These are phyloP conservation scores for Chirona hameri DNA, from an alignment of 2,888 invertebrate species.

Conservation along the genomic window DNA sequence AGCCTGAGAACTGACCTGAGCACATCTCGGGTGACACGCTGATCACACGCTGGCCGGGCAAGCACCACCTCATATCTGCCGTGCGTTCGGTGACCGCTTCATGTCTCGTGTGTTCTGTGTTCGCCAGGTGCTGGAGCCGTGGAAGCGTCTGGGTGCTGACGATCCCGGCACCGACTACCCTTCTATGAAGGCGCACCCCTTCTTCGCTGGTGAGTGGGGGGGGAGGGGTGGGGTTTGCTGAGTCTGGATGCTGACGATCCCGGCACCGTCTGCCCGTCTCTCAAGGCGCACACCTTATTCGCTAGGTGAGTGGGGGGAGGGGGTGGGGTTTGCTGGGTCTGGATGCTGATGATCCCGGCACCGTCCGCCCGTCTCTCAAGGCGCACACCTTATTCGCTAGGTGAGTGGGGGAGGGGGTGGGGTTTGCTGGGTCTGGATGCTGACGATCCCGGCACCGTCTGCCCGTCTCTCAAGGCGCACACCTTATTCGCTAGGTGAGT, in stretches of 20 bases:
- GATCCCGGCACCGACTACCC: conserved; percentile 68
- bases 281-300: conserved; percentile 85
- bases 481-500: conserved; percentile 65
- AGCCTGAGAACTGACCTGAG: no score
- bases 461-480: conserved; percentile 79
- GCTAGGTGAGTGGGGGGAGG: conserved; percentile 43
- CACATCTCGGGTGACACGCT: no score
- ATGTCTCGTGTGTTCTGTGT: conserved; percentile 23
- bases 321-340: conserved; percentile 57
- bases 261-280: conserved; percentile 66
- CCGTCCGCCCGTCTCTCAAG: conserved; percentile 73
- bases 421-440: conserved; percentile 75
- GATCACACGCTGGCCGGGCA: no score
- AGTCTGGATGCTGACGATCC: conserved; percentile 78
- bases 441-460: conserved; percentile 63
- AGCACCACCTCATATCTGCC: no score
- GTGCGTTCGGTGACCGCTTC: neutral
- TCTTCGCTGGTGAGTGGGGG: conserved; percentile 59
- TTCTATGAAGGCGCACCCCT: conserved; percentile 78
- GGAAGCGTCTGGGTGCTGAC: conserved; percentile 72
- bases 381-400: conserved; percentile 78
- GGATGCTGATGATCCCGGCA: conserved; percentile 69
- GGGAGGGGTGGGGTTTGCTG: neutral
- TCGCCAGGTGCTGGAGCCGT: conserved; percentile 63
- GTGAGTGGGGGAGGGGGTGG: neutral